Evolutionary conservation across 2,113 vertebrate species (phyloP).

Genomic region (Nothobranchius kuhntae): DNA sequence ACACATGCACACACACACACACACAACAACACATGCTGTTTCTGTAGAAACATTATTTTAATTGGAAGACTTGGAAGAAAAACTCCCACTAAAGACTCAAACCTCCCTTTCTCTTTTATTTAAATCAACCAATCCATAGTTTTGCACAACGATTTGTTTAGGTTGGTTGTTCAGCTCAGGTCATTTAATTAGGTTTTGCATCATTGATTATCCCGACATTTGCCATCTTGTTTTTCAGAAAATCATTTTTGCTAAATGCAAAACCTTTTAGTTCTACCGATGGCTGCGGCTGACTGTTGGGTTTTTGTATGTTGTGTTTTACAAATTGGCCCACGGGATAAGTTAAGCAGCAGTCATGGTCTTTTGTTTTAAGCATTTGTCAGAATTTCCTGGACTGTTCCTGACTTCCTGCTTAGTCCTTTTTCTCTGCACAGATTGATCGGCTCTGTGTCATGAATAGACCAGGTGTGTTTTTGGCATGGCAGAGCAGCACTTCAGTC

Average conservation of each 20-base stretch:
- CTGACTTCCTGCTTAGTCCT: not conserved
- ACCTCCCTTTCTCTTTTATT: not conserved
- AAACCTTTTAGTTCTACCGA: not conserved
- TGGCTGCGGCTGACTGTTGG: not conserved
- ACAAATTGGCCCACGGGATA: no score
- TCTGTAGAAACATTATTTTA: conserved; percentile 27
- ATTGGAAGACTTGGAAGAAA: conserved; percentile 15
- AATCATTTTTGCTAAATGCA: not conserved
- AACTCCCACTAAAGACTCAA: not conserved
- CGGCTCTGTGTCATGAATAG: not conserved
- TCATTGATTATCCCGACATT: not conserved
- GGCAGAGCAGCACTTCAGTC: not conserved
- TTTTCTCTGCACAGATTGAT: not conserved
- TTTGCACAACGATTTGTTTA: not conserved
- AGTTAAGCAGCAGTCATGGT: no score
- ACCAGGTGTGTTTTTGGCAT: not conserved
- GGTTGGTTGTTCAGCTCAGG: not conserved
- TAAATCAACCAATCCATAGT: not conserved
- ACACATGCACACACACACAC: no score
- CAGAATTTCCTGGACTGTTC: not conserved
- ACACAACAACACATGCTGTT: conserved; percentile 13
- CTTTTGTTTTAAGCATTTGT: not conserved
- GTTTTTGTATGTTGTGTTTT: no score
- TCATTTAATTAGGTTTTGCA: not conserved
- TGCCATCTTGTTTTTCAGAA: not conserved